Conservation (phyloP, 2,797 vertebrate species). For the Taeniopygia guttata region DNA sequence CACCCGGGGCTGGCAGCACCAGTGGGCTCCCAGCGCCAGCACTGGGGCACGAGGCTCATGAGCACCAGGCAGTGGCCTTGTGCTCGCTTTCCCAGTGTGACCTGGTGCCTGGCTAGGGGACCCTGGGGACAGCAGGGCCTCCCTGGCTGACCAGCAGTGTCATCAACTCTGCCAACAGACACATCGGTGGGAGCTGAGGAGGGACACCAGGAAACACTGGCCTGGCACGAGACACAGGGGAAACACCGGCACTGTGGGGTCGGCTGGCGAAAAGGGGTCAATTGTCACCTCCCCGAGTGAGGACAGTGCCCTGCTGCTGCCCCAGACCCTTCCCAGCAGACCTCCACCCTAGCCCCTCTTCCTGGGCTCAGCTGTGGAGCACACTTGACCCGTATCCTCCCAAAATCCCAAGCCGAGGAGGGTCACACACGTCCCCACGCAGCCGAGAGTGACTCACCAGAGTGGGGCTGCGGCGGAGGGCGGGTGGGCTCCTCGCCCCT, state of each 20-base stretch:
- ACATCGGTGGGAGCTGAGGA: background rate
- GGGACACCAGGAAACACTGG: background rate
- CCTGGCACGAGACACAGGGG: background rate
- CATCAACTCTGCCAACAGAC: background rate
- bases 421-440: background rate
- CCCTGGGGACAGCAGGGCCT: background rate
- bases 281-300: background rate
- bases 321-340: background rate
- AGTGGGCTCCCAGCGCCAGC: background rate
- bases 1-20: background rate
- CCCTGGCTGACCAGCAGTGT: background rate
- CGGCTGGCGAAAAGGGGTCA: background rate
- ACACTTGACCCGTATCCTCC: rapidly evolving
- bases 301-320: background rate
- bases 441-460: conserved; percentile 53
- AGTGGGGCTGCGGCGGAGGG: background rate
- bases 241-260: rapidly evolving
- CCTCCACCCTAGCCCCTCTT: too few relatives aligned
- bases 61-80: background rate
- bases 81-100: background rate
- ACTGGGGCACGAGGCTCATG: background rate
- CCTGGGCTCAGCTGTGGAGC: rapidly evolving
- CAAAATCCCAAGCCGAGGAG: background rate
- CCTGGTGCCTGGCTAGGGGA: background rate
- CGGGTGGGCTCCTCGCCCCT: background rate